Evolutionary conservation across 2,888 invertebrate species (phyloP).

Genomic region (Megamerina dolium): DNA sequence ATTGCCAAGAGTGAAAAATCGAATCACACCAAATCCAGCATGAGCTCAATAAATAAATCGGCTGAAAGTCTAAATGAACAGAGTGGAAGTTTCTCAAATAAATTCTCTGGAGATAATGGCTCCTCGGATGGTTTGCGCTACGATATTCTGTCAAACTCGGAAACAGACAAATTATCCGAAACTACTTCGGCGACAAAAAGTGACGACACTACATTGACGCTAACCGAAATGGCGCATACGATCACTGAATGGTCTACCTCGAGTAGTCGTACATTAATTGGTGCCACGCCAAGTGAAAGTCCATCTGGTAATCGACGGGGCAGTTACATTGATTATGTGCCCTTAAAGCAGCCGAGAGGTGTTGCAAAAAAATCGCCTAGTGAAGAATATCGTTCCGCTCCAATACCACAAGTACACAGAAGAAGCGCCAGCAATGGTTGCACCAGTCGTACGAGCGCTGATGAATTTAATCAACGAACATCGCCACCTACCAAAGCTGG

Average conservation of each 20-base stretch:
- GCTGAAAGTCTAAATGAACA: slow-evolving; percentile 51
- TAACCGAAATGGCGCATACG: slow-evolving; percentile 68
- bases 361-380: slow-evolving; percentile 36
- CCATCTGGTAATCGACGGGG: slow-evolving; percentile 24
- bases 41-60: slow-evolving; percentile 58
- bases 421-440: slow-evolving; percentile 37
- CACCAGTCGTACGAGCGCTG: slow-evolving; percentile 27
- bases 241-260: slow-evolving; percentile 81
- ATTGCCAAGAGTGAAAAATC: slow-evolving; percentile 58
- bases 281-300: slow-evolving; percentile 51
- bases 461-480: slow-evolving; percentile 26
- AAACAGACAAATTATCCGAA: slow-evolving; percentile 55
- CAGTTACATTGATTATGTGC: slow-evolving; percentile 40
- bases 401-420: slow-evolving; percentile 40
- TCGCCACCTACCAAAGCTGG: slow-evolving; percentile 21
- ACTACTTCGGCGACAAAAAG: slow-evolving; percentile 71
- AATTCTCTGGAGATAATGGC: slow-evolving; percentile 47
- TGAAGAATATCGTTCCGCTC: slow-evolving; percentile 35
- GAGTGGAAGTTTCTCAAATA: slow-evolving; percentile 46
- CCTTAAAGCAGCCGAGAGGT: slow-evolving; percentile 41
- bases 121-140: slow-evolving; percentile 52
- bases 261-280: slow-evolving; percentile 68
- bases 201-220: slow-evolving; percentile 67
- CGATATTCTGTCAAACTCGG: slow-evolving; percentile 59
- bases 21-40: slow-evolving; percentile 54